A percentile compares a stretch with the other conserved stretches of the same genome.
Evolutionary conservation across 2,888 invertebrate species (phyloP).

Genomic region (Mimumesa dahlbomi): DNA sequence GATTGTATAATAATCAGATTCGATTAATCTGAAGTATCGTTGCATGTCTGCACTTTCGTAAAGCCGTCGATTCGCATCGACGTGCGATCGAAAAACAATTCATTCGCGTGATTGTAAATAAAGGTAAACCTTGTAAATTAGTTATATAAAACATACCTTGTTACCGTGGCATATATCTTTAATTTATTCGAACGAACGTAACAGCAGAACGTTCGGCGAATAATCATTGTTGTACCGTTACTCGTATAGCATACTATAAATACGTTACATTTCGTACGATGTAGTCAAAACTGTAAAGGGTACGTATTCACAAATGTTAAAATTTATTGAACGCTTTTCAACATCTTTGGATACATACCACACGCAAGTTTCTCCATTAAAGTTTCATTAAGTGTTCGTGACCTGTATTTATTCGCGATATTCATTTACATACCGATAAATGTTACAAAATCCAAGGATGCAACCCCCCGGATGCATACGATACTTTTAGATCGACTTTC

Average conservation of each 20-base stretch:
- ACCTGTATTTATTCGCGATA: too few relatives aligned
- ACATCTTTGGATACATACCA: neutral
- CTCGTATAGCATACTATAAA: neutral
- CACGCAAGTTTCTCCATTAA: neutral
- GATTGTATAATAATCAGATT: neutral
- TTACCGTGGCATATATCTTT: slow-evolving; percentile 27
- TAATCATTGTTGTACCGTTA: slow-evolving; percentile 25
- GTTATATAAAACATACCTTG: neutral
- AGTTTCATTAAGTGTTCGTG: too few relatives aligned
- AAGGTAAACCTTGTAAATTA: slow-evolving; percentile 36
- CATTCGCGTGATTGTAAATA: slow-evolving; percentile 14
- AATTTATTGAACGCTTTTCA: too few relatives aligned
- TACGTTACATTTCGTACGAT: neutral
- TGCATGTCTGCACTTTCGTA: neutral
- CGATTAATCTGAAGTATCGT: neutral
- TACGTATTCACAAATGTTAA: neutral
- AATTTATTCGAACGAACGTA: slow-evolving; percentile 16
- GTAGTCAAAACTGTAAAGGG: neutral
- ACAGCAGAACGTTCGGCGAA: too few relatives aligned
- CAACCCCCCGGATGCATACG: too few relatives aligned
- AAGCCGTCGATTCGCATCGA: too few relatives aligned
- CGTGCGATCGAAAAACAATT: neutral
- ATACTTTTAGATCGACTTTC: too few relatives aligned
- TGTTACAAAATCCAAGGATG: too few relatives aligned
- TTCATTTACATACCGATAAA: too few relatives aligned